phyloP scores from a whole-genome alignment of 1,140 invertebrate genomes.

The Leptinotarsa texana region DNA sequence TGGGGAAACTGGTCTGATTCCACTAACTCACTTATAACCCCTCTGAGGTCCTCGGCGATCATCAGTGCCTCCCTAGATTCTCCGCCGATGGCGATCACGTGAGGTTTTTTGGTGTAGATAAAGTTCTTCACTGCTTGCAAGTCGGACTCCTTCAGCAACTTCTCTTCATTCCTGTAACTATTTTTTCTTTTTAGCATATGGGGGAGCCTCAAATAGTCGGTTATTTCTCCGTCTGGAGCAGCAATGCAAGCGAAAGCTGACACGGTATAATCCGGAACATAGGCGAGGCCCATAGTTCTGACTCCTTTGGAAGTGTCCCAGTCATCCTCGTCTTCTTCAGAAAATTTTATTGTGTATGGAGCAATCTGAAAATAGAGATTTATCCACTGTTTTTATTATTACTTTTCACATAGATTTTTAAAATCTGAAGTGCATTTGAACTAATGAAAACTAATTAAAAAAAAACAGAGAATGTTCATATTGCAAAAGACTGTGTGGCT shows the following conservation, averaged over 20 bases:
- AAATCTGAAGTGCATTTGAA: no score
- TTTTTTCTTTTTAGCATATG: conserved; percentile 83
- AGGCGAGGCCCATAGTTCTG: conserved; percentile 85
- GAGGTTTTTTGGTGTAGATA: conserved; percentile 88
- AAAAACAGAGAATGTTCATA: neutral
- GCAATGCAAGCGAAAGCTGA: conserved; percentile 89
- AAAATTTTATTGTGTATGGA: conserved; percentile 79
- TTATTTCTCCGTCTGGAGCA: conserved; percentile 87
- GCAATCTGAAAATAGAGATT: conserved; percentile 62
- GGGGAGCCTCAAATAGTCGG: conserved; percentile 85
- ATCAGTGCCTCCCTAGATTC: conserved; percentile 87
- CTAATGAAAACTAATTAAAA: neutral
- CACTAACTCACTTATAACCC: conserved; percentile 74
- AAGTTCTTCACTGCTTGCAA: conserved; percentile 82
- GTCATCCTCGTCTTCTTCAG: conserved; percentile 87
- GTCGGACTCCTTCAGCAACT: conserved; percentile 78
- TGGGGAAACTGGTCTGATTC: conserved; percentile 86
- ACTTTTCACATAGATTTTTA: no score
- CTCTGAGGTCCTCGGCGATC: conserved; percentile 83
- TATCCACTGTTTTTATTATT: no score
- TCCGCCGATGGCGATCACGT: conserved; percentile 88
- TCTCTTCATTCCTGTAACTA: conserved; percentile 73
- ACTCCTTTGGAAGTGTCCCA: conserved; percentile 85
- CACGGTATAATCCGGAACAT: conserved; percentile 82
- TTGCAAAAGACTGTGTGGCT: no score